Percentiles rank a stretch among this genome's conserved stretches.
phyloP scores from a whole-genome alignment of 2,888 invertebrate species.

The Pterobdella sp. region DNA sequence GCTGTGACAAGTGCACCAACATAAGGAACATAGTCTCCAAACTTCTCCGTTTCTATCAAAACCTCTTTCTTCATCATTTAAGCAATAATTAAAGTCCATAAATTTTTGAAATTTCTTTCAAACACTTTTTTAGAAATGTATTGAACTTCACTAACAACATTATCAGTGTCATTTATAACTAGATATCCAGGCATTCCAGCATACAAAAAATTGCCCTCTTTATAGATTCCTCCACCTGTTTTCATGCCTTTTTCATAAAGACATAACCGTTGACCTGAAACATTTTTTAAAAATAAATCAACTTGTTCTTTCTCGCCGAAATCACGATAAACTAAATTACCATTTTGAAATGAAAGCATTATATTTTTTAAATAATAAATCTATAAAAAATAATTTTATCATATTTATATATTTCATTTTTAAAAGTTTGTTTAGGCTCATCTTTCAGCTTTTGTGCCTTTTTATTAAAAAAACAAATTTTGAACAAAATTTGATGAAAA shows the following conservation, averaged over 20 bases:
- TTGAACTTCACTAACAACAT: not conserved
- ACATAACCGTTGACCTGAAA: conserved; percentile 1
- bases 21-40: conserved; percentile 6
- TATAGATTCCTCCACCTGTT: not conserved
- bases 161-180: not conserved
- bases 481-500: too few species aligned
- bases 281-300: too few species aligned
- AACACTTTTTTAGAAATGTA: too few species aligned
- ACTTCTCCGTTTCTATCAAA: not conserved
- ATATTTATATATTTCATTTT: too few species aligned
- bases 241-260: not conserved
- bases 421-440: too few species aligned
- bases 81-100: not conserved
- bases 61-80: conserved; percentile 5
- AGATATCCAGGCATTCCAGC: not conserved
- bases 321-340: too few species aligned
- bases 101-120: not conserved
- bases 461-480: too few species aligned
- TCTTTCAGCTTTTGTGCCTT: too few species aligned
- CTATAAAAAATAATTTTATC: too few species aligned
- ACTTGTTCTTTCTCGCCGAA: too few species aligned
- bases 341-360: too few species aligned
- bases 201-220: not conserved
- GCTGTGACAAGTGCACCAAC: conserved; percentile 6
- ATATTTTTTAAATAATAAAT: too few species aligned